Percentiles rank a stretch among this genome's conserved stretches.
Evolutionary conservation across 2,888 invertebrate species (phyloP).

Genomic region (Lordiphosa fenestrarum): DNA sequence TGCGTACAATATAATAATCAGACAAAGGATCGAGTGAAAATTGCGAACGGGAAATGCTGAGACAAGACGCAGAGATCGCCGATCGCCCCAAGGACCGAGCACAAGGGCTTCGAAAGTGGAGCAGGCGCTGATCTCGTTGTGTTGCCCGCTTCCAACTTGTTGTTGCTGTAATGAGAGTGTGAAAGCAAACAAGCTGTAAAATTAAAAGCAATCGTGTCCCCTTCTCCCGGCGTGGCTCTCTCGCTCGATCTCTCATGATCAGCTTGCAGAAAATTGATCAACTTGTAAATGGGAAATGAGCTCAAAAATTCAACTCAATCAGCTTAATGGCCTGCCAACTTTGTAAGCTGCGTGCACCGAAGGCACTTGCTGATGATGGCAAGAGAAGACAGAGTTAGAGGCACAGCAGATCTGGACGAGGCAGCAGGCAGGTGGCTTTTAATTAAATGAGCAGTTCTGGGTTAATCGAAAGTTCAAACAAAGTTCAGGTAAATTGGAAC

Average conservation of each 20-base stretch:
- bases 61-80: constrained; percentile 2
- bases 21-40: constrained; percentile 65
- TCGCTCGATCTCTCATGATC: constrained; percentile 1
- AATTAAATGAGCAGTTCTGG: background rate
- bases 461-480: background rate
- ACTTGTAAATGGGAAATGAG: constrained; percentile 70
- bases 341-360: constrained; percentile 35
- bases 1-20: constrained; percentile 77
- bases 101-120: background rate
- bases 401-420: background rate
- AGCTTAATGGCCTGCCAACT: constrained; percentile 71
- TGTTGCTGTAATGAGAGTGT: constrained; percentile 61
- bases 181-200: constrained; percentile 75
- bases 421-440: background rate
- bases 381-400: background rate
- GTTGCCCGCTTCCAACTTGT: no score
- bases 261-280: constrained; percentile 52
- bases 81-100: constrained; percentile 20
- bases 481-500: background rate
- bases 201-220: constrained; percentile 49
- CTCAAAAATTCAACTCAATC: constrained; percentile 69
- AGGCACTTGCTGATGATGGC: constrained; percentile 7
- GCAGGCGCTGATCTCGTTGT: background rate
- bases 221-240: constrained; percentile 17
- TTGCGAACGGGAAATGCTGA: constrained; percentile 64